Conservation (phyloP, 1,140 invertebrate genomes). For the Macrobrachium nipponense region DNA sequence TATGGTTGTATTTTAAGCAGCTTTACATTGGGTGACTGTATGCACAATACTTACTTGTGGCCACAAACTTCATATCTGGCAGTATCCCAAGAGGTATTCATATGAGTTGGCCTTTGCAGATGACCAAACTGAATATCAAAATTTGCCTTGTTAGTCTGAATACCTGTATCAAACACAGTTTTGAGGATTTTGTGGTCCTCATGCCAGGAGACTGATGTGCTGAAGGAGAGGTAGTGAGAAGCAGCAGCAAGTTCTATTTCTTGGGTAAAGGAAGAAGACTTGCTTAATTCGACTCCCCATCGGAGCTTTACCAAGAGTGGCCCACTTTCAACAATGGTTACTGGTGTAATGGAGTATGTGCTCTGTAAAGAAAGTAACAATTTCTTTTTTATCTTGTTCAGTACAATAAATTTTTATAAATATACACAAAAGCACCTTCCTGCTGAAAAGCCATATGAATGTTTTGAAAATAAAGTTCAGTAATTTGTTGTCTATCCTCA, state of each 20-base stretch:
- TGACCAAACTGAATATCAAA: constrained; percentile 73
- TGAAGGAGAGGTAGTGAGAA: constrained; percentile 36
- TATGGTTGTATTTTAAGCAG: too few relatives aligned
- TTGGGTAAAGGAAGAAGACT: constrained; percentile 13
- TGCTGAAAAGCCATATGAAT: not conserved
- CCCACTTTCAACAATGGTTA: constrained; percentile 9
- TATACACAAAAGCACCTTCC: not conserved
- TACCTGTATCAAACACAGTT: constrained; percentile 65
- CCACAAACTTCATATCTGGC: constrained; percentile 46
- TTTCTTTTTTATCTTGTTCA: not conserved
- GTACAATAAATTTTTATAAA: not conserved
- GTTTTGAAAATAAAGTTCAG: too few relatives aligned
- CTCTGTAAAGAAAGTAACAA: not conserved
- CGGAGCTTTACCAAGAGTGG: constrained; percentile 4
- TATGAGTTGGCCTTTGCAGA: constrained; percentile 70
- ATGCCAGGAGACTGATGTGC: constrained; percentile 39
- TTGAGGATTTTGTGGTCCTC: constrained; percentile 43
- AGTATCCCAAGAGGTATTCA: constrained; percentile 38
- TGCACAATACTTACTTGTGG: constrained; percentile 19
- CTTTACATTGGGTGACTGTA: too few relatives aligned
- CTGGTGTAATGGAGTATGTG: not conserved
- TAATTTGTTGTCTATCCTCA: too few relatives aligned
- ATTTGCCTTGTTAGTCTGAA: constrained; percentile 68
- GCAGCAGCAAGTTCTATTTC: constrained; percentile 36
- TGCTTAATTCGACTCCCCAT: constrained; percentile 15